phyloP scores from a whole-genome alignment of 2,888 invertebrate species.

The Allophyes oxyacanthae region DNA sequence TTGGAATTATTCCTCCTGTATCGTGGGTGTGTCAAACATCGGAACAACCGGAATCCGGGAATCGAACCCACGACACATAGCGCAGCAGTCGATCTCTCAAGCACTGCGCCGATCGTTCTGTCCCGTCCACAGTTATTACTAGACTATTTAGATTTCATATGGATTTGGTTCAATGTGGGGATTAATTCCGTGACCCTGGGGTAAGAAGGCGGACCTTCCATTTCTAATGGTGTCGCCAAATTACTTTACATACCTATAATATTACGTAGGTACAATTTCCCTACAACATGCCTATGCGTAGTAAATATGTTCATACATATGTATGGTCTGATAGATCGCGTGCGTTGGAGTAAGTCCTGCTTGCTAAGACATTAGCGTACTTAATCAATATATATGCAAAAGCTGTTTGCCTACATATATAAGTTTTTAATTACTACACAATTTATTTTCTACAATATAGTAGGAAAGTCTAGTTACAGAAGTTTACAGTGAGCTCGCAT shows the following conservation, averaged over 20 bases:
- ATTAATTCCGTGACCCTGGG: slow-evolving; percentile 13
- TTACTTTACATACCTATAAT: slow-evolving; percentile 31
- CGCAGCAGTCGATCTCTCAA: too few relatives aligned
- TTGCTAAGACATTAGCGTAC: slow-evolving; percentile 48
- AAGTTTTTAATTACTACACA: slow-evolving; percentile 26
- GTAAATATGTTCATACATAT: slow-evolving; percentile 37
- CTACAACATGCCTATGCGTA: slow-evolving; percentile 32
- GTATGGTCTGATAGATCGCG: slow-evolving; percentile 55
- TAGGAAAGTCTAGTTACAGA: too few relatives aligned
- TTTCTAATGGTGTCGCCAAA: slow-evolving; percentile 37
- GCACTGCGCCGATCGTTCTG: too few relatives aligned
- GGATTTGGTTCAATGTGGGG: slow-evolving; percentile 2
- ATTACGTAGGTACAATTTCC: slow-evolving; percentile 20
- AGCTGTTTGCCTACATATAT: slow-evolving; percentile 15
- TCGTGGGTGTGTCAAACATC: too few relatives aligned
- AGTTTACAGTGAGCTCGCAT: too few relatives aligned
- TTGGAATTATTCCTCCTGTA: too few relatives aligned
- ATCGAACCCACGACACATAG: too few relatives aligned
- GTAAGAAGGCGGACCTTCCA: neutral
- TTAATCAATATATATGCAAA: slow-evolving; percentile 52
- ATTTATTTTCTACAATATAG: neutral
- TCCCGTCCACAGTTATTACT: neutral
- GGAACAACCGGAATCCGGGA: too few relatives aligned
- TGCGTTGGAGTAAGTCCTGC: slow-evolving; percentile 33
- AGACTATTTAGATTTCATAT: neutral